Percentiles rank a stretch among this genome's conserved stretches.
Conservation (phyloP, 2,797 vertebrate species). For the Cyclopterus lumpus region DNA sequence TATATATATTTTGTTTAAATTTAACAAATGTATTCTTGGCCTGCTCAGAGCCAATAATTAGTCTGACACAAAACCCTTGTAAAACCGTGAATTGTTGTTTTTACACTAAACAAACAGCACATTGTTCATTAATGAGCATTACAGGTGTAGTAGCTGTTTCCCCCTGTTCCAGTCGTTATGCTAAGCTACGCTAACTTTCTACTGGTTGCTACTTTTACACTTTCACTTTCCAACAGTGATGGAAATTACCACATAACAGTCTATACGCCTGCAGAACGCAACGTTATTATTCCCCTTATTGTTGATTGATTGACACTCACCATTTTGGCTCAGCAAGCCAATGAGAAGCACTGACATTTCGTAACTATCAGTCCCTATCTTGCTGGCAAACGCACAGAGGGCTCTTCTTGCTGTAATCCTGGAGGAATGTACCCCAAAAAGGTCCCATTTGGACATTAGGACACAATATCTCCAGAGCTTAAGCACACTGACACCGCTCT, state of each 20-base stretch:
- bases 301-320: conserved; percentile 45
- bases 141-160: background rate
- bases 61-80: background rate
- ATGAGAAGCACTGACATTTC: conserved; percentile 58
- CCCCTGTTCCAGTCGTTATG: conserved; percentile 1
- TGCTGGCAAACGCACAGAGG: conserved; percentile 49
- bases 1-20: background rate
- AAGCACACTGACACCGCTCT: conserved; percentile 31
- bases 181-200: background rate
- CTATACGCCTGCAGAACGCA: conserved; percentile 3
- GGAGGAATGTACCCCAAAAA: conserved; percentile 66
- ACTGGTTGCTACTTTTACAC: background rate
- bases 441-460: conserved; percentile 48
- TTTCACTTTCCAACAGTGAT: conserved; percentile 6
- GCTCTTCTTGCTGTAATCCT: conserved; percentile 73
- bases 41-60: background rate
- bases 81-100: background rate
- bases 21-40: background rate
- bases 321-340: conserved; percentile 28
- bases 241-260: conserved; percentile 9
- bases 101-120: background rate
- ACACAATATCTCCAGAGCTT: conserved; percentile 40
- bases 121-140: background rate
- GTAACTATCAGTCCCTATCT: conserved; percentile 43
- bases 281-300: conserved; percentile 50